Evolutionary conservation across 2,888 invertebrate genomes (phyloP).

Genomic region (Polymixis flavicincta): DNA sequence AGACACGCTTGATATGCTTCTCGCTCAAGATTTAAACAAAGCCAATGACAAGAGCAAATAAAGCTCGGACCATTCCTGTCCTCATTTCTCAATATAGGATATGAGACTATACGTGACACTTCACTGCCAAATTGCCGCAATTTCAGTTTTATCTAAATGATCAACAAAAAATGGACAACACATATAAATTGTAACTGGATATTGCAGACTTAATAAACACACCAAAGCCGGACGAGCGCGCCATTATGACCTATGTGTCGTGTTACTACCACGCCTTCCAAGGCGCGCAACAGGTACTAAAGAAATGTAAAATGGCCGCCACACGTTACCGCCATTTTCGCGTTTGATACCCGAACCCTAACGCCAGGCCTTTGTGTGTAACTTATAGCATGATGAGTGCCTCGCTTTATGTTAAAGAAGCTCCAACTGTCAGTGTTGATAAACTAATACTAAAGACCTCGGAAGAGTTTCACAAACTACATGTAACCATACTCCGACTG

Average conservation of each 20-base stretch:
- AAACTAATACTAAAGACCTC: constrained; percentile 56
- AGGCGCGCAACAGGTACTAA: constrained; percentile 98
- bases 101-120: constrained; percentile 2
- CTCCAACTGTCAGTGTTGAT: constrained; percentile 58
- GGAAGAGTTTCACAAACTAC: constrained; percentile 43
- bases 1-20: constrained; percentile 70
- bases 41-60: not conserved
- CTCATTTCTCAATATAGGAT: constrained; percentile 12
- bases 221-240: constrained; percentile 99
- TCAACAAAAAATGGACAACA: constrained; percentile 51
- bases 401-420: constrained; percentile 72
- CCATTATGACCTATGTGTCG: constrained; percentile 99
- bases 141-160: constrained; percentile 24
- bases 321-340: constrained; percentile 75
- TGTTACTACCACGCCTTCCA: constrained; percentile 99
- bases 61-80: constrained; percentile 1
- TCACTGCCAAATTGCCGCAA: constrained; percentile 25
- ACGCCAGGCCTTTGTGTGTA: constrained; percentile 88
- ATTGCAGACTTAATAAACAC: constrained; percentile 99
- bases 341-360: constrained; percentile 81
- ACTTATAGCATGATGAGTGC: constrained; percentile 88
- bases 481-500: not conserved
- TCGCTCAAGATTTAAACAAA: constrained; percentile 33
- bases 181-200: constrained; percentile 76
- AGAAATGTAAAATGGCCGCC: constrained; percentile 79